Evolutionary conservation across 2,797 vertebrate species (phyloP).

Genomic region (Oophaga sylvatica): DNA sequence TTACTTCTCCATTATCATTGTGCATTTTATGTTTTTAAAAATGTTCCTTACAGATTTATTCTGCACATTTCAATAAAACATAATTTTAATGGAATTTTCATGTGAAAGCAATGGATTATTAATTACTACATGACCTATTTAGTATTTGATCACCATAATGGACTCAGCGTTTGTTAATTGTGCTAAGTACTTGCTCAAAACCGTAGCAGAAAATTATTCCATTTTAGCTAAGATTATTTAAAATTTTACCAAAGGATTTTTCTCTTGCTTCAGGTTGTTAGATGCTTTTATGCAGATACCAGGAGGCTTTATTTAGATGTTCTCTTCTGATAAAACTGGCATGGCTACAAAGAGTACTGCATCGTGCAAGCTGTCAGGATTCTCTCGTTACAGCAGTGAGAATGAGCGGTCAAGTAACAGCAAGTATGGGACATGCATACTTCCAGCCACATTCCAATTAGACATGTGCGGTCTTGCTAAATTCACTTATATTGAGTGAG

Average conservation of each 20-base stretch:
- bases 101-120: slow-evolving; percentile 43
- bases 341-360: too few species aligned
- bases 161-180: slow-evolving; percentile 32
- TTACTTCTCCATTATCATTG: background rate
- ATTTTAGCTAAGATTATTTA: slow-evolving; percentile 1
- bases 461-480: too few species aligned
- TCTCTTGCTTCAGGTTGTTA: background rate
- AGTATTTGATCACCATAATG: slow-evolving; percentile 34
- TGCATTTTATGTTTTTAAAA: slow-evolving; percentile 38
- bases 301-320: too few species aligned
- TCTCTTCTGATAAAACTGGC: too few species aligned
- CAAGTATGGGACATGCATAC: too few species aligned
- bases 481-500: too few species aligned
- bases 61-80: slow-evolving; percentile 35
- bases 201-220: slow-evolving; percentile 1
- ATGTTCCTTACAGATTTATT: slow-evolving; percentile 43
- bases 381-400: too few species aligned
- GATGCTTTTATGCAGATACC: background rate
- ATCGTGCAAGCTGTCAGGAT: too few species aligned
- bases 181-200: slow-evolving; percentile 21
- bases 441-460: too few species aligned
- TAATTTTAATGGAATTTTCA: slow-evolving; percentile 47
- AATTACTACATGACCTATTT: slow-evolving; percentile 49
- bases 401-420: too few species aligned
- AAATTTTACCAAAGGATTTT: background rate